These are phyloP conservation scores for Anticlea derivata DNA, from an alignment of 2,888 invertebrate genomes.

Conservation along the genomic window DNA sequence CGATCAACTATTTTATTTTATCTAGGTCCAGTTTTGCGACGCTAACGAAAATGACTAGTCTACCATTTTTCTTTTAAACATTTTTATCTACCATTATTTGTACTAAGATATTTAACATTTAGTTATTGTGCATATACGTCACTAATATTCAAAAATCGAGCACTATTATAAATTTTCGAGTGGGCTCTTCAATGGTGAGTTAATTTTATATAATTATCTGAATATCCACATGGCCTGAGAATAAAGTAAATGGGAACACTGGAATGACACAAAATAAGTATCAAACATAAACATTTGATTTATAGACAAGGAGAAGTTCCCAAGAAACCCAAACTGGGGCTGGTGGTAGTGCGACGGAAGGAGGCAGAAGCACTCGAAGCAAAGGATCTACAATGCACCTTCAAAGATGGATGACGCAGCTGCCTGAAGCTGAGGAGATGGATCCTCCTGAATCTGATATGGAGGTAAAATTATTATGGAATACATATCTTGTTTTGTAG, in stretches of 20 bases:
- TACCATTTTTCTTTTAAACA: constrained; percentile 75
- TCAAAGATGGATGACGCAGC: constrained; percentile 92
- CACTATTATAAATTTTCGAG: background rate
- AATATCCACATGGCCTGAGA: constrained; percentile 49
- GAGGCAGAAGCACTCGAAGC: constrained; percentile 79
- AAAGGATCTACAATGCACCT: constrained; percentile 89
- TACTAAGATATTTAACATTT: constrained; percentile 5
- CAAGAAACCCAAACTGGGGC: constrained; percentile 75
- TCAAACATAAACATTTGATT: constrained; percentile 3
- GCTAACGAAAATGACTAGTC: constrained; percentile 59
- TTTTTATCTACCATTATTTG: constrained; percentile 4
- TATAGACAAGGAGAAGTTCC: constrained; percentile 74
- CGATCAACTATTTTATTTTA: constrained; percentile 56
- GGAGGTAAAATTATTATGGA: constrained; percentile 62
- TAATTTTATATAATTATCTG: constrained; percentile 26
- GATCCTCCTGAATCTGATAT: constrained; percentile 82
- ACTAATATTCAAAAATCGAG: background rate
- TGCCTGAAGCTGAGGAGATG: constrained; percentile 85
- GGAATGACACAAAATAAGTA: background rate
- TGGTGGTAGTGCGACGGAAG: constrained; percentile 68
- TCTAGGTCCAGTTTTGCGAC: constrained; percentile 65
- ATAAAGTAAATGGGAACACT: background rate
- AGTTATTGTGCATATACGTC: background rate
- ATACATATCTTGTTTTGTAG: background rate
- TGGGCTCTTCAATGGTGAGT: constrained; percentile 16